Conservation (phyloP, 2,888 invertebrate genomes). For the Gastrophysa polygoni region DNA sequence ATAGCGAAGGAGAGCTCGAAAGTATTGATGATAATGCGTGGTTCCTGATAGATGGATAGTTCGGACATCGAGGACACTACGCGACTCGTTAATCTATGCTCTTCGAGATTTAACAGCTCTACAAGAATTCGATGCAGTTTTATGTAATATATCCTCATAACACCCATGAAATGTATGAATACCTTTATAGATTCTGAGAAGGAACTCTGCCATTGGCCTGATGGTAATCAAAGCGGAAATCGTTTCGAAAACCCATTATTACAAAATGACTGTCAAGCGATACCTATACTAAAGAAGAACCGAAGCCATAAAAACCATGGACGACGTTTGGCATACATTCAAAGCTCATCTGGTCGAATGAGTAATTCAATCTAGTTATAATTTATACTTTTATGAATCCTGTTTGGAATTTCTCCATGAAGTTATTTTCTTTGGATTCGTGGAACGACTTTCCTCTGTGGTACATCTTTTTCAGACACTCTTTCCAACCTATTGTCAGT, state of each 20-base stretch:
- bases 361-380: neutral
- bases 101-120: no score
- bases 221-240: neutral
- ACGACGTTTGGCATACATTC: neutral
- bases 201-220: neutral
- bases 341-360: neutral
- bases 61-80: no score
- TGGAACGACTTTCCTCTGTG: neutral
- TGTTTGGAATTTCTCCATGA: neutral
- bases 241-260: neutral
- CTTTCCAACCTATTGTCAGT: no score
- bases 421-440: neutral
- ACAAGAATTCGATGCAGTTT: neutral
- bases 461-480: no score
- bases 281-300: neutral
- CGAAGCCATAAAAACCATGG: neutral
- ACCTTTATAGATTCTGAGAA: neutral
- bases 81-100: no score
- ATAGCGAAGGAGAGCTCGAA: no score
- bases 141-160: slow-evolving; percentile 23
- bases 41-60: no score
- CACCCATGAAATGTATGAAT: neutral
- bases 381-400: neutral
- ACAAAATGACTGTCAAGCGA: neutral
- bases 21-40: no score